phyloP scores from a whole-genome alignment of 2,888 invertebrate species.

The Phymatocera aterrima region DNA sequence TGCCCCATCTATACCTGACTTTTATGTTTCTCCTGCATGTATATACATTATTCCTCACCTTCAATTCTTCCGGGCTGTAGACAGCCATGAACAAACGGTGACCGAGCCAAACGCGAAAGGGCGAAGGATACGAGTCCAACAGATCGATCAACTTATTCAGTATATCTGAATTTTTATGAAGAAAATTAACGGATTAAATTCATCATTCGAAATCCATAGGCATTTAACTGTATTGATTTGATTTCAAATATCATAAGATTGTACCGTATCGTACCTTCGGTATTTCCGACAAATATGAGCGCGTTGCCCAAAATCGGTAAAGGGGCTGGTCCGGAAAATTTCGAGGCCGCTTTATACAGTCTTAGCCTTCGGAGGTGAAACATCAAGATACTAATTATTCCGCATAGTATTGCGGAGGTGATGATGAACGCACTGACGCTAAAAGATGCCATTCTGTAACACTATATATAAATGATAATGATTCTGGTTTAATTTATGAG shows the following conservation, averaged over 20 bases:
- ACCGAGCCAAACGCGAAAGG: constrained; percentile 59
- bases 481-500: not conserved
- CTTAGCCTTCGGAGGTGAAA: constrained; percentile 50
- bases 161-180: constrained; percentile 54
- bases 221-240: no score
- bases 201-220: not conserved
- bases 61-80: constrained; percentile 59
- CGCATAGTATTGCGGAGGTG: constrained; percentile 43
- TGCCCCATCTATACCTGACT: no score
- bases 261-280: constrained; percentile 52
- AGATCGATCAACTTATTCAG: constrained; percentile 54
- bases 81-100: constrained; percentile 55
- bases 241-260: no score
- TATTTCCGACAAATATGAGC: constrained; percentile 57
- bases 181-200: constrained; percentile 5
- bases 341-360: constrained; percentile 52
- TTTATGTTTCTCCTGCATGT: no score
- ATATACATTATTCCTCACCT: no score
- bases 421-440: constrained; percentile 42
- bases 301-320: constrained; percentile 60
- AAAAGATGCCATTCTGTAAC: constrained; percentile 38
- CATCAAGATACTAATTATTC: constrained; percentile 47
- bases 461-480: not conserved
- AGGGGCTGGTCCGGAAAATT: constrained; percentile 57
- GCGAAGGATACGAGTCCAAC: constrained; percentile 56